These are phyloP conservation scores for Maniola hyperantus DNA, from an alignment of 2,888 invertebrate species.

Conservation along the genomic window DNA sequence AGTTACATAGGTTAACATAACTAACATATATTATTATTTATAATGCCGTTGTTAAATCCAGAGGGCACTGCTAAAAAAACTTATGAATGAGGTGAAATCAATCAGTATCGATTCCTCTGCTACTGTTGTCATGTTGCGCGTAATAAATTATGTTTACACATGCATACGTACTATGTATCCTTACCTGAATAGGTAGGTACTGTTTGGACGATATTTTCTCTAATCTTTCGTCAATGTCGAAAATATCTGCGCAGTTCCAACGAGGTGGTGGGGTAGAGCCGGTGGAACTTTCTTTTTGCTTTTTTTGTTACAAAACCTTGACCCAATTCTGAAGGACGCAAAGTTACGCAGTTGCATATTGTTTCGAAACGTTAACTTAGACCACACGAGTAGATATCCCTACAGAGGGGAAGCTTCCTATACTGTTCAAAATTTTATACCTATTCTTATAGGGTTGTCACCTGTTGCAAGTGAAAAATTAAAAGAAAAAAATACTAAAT, in stretches of 20 bases:
- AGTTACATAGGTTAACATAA: background rate
- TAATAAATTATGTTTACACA: background rate
- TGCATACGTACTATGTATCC: slow-evolving; percentile 7
- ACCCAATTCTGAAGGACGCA: slow-evolving; percentile 55
- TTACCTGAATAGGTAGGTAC: slow-evolving; percentile 6
- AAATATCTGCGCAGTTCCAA: slow-evolving; percentile 56
- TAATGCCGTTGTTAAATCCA: background rate
- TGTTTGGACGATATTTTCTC: slow-evolving; percentile 35
- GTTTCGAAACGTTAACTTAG: slow-evolving; percentile 10
- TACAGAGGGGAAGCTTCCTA: no score
- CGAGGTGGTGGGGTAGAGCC: slow-evolving; percentile 47
- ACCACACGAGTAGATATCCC: no score
- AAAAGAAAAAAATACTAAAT: no score
- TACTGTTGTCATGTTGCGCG: background rate
- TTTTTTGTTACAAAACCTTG: slow-evolving; percentile 58
- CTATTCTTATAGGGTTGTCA: no score
- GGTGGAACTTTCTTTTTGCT: slow-evolving; percentile 49
- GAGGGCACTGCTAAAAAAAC: no score
- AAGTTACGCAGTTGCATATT: slow-evolving; percentile 29
- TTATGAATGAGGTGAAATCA: background rate
- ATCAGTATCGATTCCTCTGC: background rate
- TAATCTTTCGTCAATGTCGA: slow-evolving; percentile 39
- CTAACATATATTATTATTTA: no score
- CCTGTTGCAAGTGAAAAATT: no score
- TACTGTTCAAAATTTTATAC: no score